Percentiles rank a stretch among this genome's conserved stretches.
phyloP scores from a whole-genome alignment of 2,797 vertebrate species.

The Brachyalestes nurse region DNA sequence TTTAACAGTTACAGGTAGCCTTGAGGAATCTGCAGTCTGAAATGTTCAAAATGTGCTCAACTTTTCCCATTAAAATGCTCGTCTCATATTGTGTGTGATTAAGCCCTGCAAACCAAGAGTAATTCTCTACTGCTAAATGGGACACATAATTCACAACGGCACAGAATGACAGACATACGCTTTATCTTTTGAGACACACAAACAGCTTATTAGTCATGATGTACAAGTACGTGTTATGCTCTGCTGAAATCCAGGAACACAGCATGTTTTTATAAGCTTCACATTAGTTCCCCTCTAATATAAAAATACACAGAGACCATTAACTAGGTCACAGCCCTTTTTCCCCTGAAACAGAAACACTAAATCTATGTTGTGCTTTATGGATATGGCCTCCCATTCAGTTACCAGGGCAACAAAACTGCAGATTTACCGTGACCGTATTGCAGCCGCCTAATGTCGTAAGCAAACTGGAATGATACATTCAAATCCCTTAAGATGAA shows the following conservation, averaged over 20 bases:
- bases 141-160: not conserved
- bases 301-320: slow-evolving; percentile 22
- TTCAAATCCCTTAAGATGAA: not conserved
- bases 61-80: not conserved
- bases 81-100: not conserved
- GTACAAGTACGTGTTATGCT: not conserved
- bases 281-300: not conserved
- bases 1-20: no score
- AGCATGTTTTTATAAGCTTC: not conserved
- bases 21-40: no score
- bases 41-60: not conserved
- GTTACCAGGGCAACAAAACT: slow-evolving; percentile 37
- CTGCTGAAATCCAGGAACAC: not conserved
- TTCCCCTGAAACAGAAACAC: not conserved
- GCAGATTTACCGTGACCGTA: not conserved
- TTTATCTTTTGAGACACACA: not conserved
- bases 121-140: not conserved
- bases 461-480: not conserved
- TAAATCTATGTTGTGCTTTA: slow-evolving; percentile 17
- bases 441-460: not conserved
- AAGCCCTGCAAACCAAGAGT: not conserved
- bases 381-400: slow-evolving; percentile 24
- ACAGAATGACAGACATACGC: not conserved
- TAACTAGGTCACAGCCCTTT: slow-evolving; percentile 35
- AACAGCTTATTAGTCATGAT: not conserved